Base-by-base conservation (phyloP, 2,888 invertebrate genomes). In the Drosophila cognata region DNA sequence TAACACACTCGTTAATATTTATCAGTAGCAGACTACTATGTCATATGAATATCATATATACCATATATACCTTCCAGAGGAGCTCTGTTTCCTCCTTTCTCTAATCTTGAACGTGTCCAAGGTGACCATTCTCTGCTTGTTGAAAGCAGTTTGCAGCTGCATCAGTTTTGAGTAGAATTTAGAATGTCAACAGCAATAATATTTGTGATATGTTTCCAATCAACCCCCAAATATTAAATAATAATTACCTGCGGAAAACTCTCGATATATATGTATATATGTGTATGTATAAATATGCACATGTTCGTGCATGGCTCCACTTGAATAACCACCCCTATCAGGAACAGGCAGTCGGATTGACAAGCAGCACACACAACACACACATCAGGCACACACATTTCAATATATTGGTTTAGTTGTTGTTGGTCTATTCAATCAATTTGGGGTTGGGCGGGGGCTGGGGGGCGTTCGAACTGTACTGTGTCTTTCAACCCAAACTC, bases 401-500 rank as follows among this genome's bases (percentile, higher is more conserved):
- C 56, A 28, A 52, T 50, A 52, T 66, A 75, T 75, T 58, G 64
- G 69, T 16, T 59, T 50, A 66, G 65, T 67, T 78, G 56, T 41
- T 57, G n/a, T 29, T n/a, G 10, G 41, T 66, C 58, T 78, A 76
- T 77, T 67, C 66, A 76, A 76, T 78, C 74, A 78, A 33, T 55
- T 28, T 50, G 43, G 35, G 56, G 43, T 25, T 18, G 29, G 13
- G 21, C 21, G 21, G 13, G 13, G 46, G 4, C 21, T 16, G 38
- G 61, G 62, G 33, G 33, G 3, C 33, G 10, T 33, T 10, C 53
- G 18, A 43, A 62, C 74, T 74, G 52, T 61, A 43, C 21, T 21
- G 21, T 21, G n/a, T 16, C n/a, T 38, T 57, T 21, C 29, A 21
- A 21, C 66, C 53, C 62, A n/a, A 18, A 46, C 59, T 70, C 70